Base-by-base conservation (phyloP, 2,888 invertebrate species). In the Anodontia alba region DNA sequence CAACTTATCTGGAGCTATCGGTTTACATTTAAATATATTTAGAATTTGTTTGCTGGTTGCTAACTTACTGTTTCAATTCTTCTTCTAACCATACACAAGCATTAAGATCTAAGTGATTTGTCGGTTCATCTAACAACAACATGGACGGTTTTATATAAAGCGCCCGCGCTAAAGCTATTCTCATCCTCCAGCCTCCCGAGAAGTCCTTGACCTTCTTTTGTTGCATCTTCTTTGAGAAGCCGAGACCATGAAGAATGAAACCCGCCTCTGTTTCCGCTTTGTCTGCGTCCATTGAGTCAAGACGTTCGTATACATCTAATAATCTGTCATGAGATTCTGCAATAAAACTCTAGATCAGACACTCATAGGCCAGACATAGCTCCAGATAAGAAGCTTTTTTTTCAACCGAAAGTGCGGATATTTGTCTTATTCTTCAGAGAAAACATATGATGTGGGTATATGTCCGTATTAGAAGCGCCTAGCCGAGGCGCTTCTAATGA, bases 71-170 rank as follows among this genome's bases (percentile, higher is more conserved):
- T 95, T 98, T 98, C 62, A 99, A 96, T 95, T 99, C 99, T 94
- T 99, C 98, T 95, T 99, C 99, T 77, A 99, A 96, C 99, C 99
- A 99, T 67, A 99, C 99, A 94, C 99, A 99, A 78, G 99, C 99
- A 94, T 99, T 99, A 89, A 99, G 96, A 96, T 96, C 92, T 57
- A 96, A 90, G 91, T 95, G 95, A 84, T 95, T 95, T 12, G 95
- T 95, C 0, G 96, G 96, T 90, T 96, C 96, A 91, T 96, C 96
- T 76, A 96, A 93, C 71, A 96, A 91, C 38, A 96, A 92, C 73
- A 96, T 90, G 76, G 95, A 95, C 0, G 96, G 96, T 85, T 95
- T 95, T 66, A 96, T 94, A 88, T 94, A 96, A 38, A 96, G 92
- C 5, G 96, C 96, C 71, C 96, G 91, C 7, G 96, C 96, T 29